These are phyloP conservation scores for Stichodactyla helianthus DNA, from an alignment of 64 coral and sea anemone genomes.

Conservation along the genomic window DNA sequence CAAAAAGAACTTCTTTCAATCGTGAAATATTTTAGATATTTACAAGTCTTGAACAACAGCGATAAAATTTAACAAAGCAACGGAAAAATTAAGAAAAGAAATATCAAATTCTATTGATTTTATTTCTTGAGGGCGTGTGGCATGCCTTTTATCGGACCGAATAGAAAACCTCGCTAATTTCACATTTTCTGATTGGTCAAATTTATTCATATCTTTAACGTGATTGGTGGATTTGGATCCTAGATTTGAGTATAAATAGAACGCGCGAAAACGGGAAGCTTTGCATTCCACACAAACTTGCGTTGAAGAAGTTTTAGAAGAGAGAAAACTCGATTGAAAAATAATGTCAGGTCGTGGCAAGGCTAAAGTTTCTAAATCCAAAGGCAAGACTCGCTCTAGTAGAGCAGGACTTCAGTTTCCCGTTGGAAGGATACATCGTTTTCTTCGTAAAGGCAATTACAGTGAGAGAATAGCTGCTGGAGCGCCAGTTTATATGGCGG, in stretches of 20 bases:
- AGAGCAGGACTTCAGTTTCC: conserved; percentile 75
- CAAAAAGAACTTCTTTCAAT: no score
- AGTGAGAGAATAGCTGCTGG: conserved; percentile 55
- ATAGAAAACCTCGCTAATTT: neutral
- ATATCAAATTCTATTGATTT: neutral
- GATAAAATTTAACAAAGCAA: no score
- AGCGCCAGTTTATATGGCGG: conserved; percentile 68
- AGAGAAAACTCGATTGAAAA: neutral
- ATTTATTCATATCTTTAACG: neutral
- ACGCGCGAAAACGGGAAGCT: neutral
- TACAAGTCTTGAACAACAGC: no score
- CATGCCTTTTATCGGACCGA: neutral
- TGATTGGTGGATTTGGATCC: conserved; percentile 7
- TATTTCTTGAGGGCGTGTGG: neutral
- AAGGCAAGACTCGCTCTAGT: conserved; percentile 50
- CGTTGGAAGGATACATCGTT: conserved; percentile 68
- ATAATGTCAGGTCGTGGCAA: conserved; percentile 77
- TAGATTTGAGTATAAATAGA: conserved; percentile 2
- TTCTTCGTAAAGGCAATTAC: conserved; percentile 80
- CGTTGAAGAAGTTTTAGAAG: neutral
- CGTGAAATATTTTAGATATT: no score
- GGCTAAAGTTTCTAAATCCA: conserved; percentile 23
- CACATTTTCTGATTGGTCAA: conserved; percentile 6
- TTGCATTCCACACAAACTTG: neutral
- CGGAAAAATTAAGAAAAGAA: no score